Conservation (phyloP, 2,797 vertebrate species). For the Coracias cyanogaster region DNA sequence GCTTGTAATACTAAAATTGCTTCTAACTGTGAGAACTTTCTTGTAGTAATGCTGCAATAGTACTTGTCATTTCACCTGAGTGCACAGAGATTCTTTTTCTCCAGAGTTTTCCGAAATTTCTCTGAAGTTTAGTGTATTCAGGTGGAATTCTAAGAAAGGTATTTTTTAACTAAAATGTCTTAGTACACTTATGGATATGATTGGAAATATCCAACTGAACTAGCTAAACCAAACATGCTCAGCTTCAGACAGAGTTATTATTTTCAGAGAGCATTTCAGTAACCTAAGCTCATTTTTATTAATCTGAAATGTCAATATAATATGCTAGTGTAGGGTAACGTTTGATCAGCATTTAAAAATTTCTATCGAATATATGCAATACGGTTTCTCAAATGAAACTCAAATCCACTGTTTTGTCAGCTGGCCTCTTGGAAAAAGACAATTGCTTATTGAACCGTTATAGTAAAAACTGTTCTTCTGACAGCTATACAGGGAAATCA, state of each 20-base stretch:
- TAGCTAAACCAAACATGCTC: not conserved
- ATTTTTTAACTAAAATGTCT: not conserved
- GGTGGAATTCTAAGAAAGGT: not conserved
- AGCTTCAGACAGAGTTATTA: not conserved
- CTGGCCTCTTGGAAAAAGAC: not conserved
- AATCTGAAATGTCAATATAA: not conserved
- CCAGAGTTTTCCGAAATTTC: not conserved
- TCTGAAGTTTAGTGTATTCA: not conserved
- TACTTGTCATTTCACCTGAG: not conserved
- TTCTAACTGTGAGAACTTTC: not conserved
- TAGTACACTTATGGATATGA: not conserved
- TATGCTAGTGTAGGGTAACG: not conserved
- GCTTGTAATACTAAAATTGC: not conserved
- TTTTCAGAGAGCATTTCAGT: not conserved
- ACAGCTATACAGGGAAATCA: not conserved
- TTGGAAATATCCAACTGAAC: not conserved
- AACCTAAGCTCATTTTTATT: not conserved
- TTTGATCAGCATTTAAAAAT: not conserved
- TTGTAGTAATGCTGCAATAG: not conserved
- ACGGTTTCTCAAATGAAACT: not conserved
- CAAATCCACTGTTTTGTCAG: not conserved
- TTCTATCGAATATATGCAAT: not conserved
- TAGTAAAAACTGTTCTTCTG: not conserved
- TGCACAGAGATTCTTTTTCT: not conserved
- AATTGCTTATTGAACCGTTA: slow-evolving; percentile 20